Conservation (phyloP, 2,797 vertebrate species). For the Phaenicophaeus curvirostris region DNA sequence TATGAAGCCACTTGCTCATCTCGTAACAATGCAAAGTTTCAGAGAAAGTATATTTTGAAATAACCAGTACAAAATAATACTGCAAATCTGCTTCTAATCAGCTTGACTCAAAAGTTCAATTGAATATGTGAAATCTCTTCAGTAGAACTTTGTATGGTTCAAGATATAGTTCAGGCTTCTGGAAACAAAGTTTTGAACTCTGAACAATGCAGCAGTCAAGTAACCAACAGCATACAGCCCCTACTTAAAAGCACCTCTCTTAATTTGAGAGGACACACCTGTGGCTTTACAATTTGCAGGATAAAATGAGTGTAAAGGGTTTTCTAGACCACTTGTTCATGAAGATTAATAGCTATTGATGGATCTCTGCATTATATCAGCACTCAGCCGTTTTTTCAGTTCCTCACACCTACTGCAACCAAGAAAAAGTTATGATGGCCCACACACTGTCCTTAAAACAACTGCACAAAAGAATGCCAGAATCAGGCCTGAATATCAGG, state of each 20-base stretch:
- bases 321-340: neutral
- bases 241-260: neutral
- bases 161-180: neutral
- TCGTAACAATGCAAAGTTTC: neutral
- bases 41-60: neutral
- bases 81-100: neutral
- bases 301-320: neutral
- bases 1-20: neutral
- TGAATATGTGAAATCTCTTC: neutral
- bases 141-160: neutral
- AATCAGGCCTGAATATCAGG: neutral
- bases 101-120: neutral
- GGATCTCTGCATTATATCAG: neutral
- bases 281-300: fast-evolving
- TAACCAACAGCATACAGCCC: neutral
- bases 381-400: neutral
- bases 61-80: neutral
- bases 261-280: neutral
- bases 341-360: neutral
- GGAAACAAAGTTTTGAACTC: neutral
- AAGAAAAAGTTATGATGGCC: neutral
- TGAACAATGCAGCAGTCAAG: neutral
- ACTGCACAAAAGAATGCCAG: neutral
- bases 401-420: neutral
- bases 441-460: neutral